Evolutionary conservation across 2,113 vertebrate species (phyloP), one percentile per base, ranked within the genome.

Genomic region (Formicarius rufipectus): DNA sequence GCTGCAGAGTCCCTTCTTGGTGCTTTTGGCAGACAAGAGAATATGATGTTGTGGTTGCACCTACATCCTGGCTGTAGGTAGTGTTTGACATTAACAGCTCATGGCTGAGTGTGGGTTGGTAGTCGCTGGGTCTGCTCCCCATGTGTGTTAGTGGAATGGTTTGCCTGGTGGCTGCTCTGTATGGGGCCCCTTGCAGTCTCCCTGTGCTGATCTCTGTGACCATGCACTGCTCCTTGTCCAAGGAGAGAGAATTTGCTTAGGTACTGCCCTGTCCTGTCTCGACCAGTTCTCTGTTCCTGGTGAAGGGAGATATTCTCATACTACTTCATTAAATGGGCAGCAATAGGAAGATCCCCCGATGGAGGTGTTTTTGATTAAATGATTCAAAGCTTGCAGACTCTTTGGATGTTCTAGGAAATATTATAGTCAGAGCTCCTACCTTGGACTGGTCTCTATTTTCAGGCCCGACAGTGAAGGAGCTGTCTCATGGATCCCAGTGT

Each of bases 101-200:
- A 0, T 73, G 59, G 49, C 35, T 72, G 28, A 8, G 23, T 3
- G 49, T 28, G 58, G 31, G 39, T 37, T 55, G 45, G 21, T 27
- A 72, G n/a, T 45, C 13, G 3, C 56, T 28, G 31, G 31, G 2
- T 44, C 44, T 13, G 56, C 44, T 76, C 14, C 1, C 14, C 1
- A 0, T 6, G 8, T 5, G 21, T 11, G 21, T 62, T 58, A 68
- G 60, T 0, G 2, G 33, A 45, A 37, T 1, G 2, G 10, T 52
- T 28, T 68, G 24, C 78, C 12, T 63, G 53, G 25, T 12, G 17
- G 25, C 9, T 55, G 24, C 33, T 62, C 37, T 28, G 1, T 7
- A 3, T 9, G 37, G 45, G 73, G 19, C 39, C n/a, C 37, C 25
- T 84, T 0, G 2, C 19, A 10, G n/a, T n/a, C 17, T 27, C 19